Base-by-base conservation (phyloP, 1,140 invertebrate genomes). In the Muscidifurax raptorellus region DNA sequence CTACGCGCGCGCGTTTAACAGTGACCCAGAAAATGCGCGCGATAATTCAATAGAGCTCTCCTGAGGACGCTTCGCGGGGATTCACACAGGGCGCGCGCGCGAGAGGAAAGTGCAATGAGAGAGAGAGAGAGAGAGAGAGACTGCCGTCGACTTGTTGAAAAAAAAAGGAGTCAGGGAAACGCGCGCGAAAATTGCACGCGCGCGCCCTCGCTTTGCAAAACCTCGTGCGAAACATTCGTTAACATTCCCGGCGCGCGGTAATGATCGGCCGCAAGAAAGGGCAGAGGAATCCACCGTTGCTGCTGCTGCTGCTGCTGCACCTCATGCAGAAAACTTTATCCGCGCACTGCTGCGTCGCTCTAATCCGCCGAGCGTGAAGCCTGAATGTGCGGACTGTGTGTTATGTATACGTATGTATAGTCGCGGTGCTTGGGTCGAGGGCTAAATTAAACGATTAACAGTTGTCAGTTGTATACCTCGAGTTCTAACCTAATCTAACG, bases 151-250 rank as follows among this genome's bases (percentile, higher is more conserved):
- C 9, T 40, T 40, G 36, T 9, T n/a, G 30, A 28, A 69, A 18
- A 30, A 28, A 30, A 30, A 69, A 69, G 15, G 67, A 69, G 67
- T 15, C 67, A 30, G 12, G 67, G 52, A 78, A 78, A 36, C 71
- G 71, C 71, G 71, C 12, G 69, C 30, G 32, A 86, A 90, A 89
- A 89, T 89, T 84, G 86, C 85, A 85, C 64, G n/a, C 85, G 86
- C 66, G 25, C 69, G 64, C 77, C 40, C 87, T 87, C 81, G 75
- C 86, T 81, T 81, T 22, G 85, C 79, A 88, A 89, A 89, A 88
- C 80, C 86, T 87, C 83, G 83, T 86, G 88, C 88, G 88, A 89
- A 89, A 90, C 87, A 91, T 90, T 90, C 89, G 90, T 91, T 91
- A 91, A 92, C 88, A 90, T 90, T 90, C 89, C 86, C 86, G 80